phyloP scores from a whole-genome alignment of 2,888 invertebrate species.

The Phoenoteleia sp. region DNA sequence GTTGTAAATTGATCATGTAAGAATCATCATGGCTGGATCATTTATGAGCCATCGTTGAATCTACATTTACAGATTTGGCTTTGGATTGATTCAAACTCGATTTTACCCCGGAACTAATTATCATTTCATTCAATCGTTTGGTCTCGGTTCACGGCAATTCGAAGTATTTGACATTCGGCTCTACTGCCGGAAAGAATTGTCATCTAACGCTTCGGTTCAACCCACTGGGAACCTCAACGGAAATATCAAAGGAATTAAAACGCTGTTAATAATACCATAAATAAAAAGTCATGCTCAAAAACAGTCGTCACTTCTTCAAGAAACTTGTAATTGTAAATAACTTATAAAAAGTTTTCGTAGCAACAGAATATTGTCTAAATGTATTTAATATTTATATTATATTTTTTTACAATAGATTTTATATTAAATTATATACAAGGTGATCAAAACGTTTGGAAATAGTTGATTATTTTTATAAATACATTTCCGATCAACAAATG shows the following conservation, averaged over 20 bases:
- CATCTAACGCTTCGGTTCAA: slow-evolving; percentile 51
- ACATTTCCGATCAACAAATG: too few relatives aligned
- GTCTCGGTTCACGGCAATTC: slow-evolving; percentile 32
- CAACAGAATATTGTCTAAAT: too few relatives aligned
- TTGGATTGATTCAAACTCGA: slow-evolving; percentile 25
- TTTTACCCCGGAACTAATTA: slow-evolving; percentile 53
- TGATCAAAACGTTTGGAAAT: too few relatives aligned
- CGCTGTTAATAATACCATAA: background rate
- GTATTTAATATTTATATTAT: too few relatives aligned
- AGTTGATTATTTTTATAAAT: too few relatives aligned
- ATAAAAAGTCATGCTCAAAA: background rate
- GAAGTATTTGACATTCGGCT: slow-evolving; percentile 54
- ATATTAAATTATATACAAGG: too few relatives aligned
- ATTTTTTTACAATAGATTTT: too few relatives aligned
- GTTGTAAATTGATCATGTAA: too few relatives aligned
- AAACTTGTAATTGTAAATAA: too few relatives aligned
- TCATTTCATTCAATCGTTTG: slow-evolving; percentile 61
- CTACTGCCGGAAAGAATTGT: slow-evolving; percentile 44
- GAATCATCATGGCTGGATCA: too few relatives aligned
- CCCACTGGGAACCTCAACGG: background rate
- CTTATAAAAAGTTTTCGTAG: too few relatives aligned
- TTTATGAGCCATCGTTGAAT: slow-evolving; percentile 35
- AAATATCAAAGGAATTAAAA: slow-evolving; percentile 18
- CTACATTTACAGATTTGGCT: slow-evolving; percentile 26
- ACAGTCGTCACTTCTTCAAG: background rate